Percentiles rank a stretch among this genome's conserved stretches.
These are phyloP conservation scores for Macrotis lagotis DNA, from an alignment of 2,113 vertebrate species.

Conservation along the genomic window DNA sequence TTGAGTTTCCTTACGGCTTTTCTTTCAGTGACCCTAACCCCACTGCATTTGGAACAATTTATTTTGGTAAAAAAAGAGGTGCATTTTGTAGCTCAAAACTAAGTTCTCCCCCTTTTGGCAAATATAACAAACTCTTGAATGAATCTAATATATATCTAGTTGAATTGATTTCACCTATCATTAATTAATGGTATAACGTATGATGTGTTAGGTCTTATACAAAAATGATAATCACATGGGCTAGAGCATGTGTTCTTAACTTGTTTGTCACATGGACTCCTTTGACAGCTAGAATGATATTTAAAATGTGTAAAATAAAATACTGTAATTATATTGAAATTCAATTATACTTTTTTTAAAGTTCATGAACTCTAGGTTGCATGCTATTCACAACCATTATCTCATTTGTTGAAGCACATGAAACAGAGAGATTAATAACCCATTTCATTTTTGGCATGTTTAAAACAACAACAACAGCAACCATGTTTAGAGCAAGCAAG, in stretches of 20 bases:
- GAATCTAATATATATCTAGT: conserved; percentile 1
- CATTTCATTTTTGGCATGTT: background rate
- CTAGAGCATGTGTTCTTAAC: background rate
- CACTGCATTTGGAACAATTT: background rate
- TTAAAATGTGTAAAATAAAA: background rate
- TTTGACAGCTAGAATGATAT: background rate
- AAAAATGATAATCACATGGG: background rate
- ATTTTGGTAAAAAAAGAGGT: background rate
- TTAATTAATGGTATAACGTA: background rate
- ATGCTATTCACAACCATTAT: background rate
- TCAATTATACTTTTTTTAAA: background rate
- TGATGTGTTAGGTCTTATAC: background rate
- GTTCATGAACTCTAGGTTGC: background rate
- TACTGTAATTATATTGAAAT: background rate
- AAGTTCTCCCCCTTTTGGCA: conserved; percentile 5
- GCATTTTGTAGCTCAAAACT: background rate
- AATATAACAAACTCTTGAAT: conserved; percentile 1
- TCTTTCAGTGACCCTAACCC: background rate
- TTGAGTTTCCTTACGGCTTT: background rate
- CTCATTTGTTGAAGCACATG: background rate
- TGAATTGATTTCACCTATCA: background rate
- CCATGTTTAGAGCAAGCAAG: background rate
- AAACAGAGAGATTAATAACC: background rate
- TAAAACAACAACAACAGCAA: background rate
- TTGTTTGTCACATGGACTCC: background rate